Base-by-base conservation (phyloP, 2,113 vertebrate genomes). In the Calyptommatus sinebrachiatus region DNA sequence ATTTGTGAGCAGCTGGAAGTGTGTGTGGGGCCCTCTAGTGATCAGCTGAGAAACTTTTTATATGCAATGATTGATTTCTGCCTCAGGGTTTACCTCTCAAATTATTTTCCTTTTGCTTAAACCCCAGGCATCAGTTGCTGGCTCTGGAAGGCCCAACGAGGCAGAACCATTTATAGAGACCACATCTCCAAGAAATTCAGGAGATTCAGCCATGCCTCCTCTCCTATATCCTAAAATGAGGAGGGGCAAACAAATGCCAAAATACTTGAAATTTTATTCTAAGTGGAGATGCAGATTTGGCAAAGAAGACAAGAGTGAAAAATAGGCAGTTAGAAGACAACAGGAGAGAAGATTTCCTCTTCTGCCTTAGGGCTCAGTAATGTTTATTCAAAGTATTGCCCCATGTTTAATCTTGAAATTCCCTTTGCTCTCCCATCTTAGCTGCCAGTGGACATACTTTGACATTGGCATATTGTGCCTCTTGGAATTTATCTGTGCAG, bases 401-500 rank as follows among this genome's bases (percentile, higher is more conserved):
- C 65, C 41, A 7, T 9, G 4, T 14, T 46, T 79, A 46, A 71
- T 57, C 26, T 24, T 53, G 61, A 65, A 60, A 69, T 68, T 16
- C 63, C 9, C 46, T 28, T 0, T 16, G 12, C 62, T 45, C 75
- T 84, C 77, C 73, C 65, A 29, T 29, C 29, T n/a, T 69, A 29
- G 31, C 26, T 45, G 3, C 6, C n/a, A 66, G 66, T n/a, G 0
- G n/a, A 53, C 31, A 35, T 91, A 99, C 98, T 96, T 98, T 94
- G n/a, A 97, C 89, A 31, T 84, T 87, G 60, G 90, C 85, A 79
- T 99, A 99, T 91, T 97, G 95, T 46, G 95, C 89, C 0, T 83
- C 90, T 0, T 82, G 91, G 92, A 99, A 97, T 79, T 96, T 98
- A 11, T 99, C 97, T 0, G 98, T 99, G 92, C 98, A 99, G 93